Percentiles rank a stretch among this genome's conserved stretches.
phyloP scores from a whole-genome alignment of 2,888 invertebrate species.

The Entomobrya proxima region DNA sequence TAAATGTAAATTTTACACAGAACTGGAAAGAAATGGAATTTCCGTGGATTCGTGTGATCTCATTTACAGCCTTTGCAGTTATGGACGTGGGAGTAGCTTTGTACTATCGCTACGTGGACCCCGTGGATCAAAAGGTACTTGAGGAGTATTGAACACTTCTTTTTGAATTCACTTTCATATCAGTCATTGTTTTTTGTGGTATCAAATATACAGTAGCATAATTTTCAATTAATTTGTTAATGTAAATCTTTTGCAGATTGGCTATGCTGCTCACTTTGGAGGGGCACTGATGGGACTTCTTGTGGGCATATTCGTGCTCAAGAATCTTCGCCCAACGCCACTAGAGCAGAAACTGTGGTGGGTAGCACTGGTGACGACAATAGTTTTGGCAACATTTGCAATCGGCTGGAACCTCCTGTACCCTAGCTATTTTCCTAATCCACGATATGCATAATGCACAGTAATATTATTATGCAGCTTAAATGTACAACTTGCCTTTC shows the following conservation, averaged over 20 bases:
- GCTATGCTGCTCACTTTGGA: constrained; percentile 95
- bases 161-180: too few species aligned
- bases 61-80: constrained; percentile 87
- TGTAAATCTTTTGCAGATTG: constrained; percentile 81
- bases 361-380: constrained; percentile 85
- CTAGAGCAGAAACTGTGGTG: constrained; percentile 91
- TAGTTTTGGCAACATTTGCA: constrained; percentile 84
- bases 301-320: constrained; percentile 86
- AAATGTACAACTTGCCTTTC: too few species aligned
- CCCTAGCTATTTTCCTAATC: constrained; percentile 70
- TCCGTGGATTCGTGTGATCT: constrained; percentile 88
- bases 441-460: not conserved
- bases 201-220: too few species aligned
- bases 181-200: too few species aligned
- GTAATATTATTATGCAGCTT: too few species aligned
- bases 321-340: constrained; percentile 86
- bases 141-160: too few species aligned
- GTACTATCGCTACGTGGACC: constrained; percentile 88
- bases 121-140: constrained; percentile 82
- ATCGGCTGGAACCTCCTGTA: constrained; percentile 84
- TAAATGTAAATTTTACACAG: too few species aligned
- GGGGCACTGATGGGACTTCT: constrained; percentile 92
- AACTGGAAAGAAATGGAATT: constrained; percentile 99
- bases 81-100: constrained; percentile 93
- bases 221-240: not conserved